Base-by-base conservation (phyloP, 2,888 invertebrate genomes). In the Sesamia inferens region DNA sequence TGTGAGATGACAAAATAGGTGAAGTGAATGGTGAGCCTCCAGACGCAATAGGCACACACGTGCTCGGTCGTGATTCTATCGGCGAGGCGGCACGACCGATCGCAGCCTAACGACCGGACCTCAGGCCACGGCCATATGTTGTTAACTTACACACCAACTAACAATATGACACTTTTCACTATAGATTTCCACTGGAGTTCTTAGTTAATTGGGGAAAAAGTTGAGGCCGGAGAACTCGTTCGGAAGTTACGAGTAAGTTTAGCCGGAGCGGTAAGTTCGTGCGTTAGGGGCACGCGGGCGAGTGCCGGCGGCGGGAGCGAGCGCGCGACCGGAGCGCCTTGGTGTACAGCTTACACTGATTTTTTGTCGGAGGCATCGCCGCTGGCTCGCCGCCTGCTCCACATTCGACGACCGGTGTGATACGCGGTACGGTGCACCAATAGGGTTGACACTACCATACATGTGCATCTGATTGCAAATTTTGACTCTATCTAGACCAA, bases 281-380 rank as follows among this genome's bases (percentile, higher is more conserved):
- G 79, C 79, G 86, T 77, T 74, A 67, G 85, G 72, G 81, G 81
- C 88, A 86, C 87, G 87, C 85, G 85, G 85, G 82, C 80, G 88
- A 82, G 85, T 84, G 87, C 16, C 82, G 88, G 80, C 83, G 82
- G 85, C 83, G 88, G 81, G 81, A 88, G 84, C 86, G 91, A 91
- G 91, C 91, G 93, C 93, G 92, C 96, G 95, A 94, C 96, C 94
- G 95, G 78, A 88, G 88, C 92, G 93, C 91, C 89, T 90, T 92
- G 84, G 92, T 92, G 93, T 94, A 87, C 92, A 95, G 93, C 94
- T 95, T 95, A 96, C 94, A 96, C 96, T 96, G 96, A 95, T 95
- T 96, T 95, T 96, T 95, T 94, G 95, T 93, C 81, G 94, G 90
- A 96, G 96, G 95, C 96, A 96, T 95, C 94, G 94, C 92, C 90